Conservation (phyloP, 2,797 vertebrate species). For the Liparis tanakae region DNA sequence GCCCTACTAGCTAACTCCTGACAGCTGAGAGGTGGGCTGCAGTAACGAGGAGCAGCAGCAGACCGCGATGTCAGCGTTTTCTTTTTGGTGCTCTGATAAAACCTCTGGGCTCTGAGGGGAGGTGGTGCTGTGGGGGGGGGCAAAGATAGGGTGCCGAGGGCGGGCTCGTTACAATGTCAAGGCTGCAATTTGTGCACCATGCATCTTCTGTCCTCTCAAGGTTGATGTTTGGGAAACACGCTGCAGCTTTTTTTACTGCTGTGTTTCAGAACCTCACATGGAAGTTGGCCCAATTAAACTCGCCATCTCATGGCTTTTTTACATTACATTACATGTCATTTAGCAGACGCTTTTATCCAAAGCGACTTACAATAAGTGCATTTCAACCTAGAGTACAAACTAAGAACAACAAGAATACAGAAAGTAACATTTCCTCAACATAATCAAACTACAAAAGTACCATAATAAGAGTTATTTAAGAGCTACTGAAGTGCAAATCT, state of each 20-base stretch:
- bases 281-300: conserved; percentile 8
- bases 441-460: too few species aligned
- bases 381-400: too few species aligned
- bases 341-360: too few species aligned
- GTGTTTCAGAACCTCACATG: conserved; percentile 24
- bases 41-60: conserved; percentile 88
- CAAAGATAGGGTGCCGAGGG: conserved; percentile 60
- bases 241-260: conserved; percentile 1
- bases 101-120: conserved; percentile 60
- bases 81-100: conserved; percentile 79
- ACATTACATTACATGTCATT: too few species aligned
- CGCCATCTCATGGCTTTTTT: background rate
- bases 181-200: conserved; percentile 43
- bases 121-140: conserved; percentile 38
- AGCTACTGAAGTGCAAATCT: too few species aligned
- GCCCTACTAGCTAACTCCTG: conserved; percentile 86
- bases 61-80: conserved; percentile 86
- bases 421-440: too few species aligned
- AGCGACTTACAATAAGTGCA: too few species aligned
- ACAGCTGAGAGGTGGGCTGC: conserved; percentile 86
- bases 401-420: too few species aligned
- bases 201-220: conserved; percentile 38
- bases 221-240: conserved; percentile 28
- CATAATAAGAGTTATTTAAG: too few species aligned
- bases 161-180: conserved; percentile 88